Evolutionary conservation across 2,113 vertebrate species (phyloP), one percentile per base, ranked within the genome.

Genomic region (Neogale vison): DNA sequence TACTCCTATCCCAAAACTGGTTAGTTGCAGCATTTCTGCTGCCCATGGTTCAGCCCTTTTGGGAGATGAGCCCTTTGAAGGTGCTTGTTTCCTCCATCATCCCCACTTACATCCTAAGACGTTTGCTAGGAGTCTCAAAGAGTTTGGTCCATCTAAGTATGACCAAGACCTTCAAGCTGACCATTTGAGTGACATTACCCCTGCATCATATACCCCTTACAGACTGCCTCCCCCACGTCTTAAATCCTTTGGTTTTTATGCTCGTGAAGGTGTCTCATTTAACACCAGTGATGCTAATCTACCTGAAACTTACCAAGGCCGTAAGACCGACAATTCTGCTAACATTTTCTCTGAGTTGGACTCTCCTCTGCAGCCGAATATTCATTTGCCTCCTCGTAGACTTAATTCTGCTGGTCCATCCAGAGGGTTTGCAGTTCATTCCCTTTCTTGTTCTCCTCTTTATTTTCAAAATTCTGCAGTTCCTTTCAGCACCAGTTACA

Each of bases 1-100:
- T 17, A 5, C 2, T 3, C 4, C 3, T 9, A 21, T 1, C 63
- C 17, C 0, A 31, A 4, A 12, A 8, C 1, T 0, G 12, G 1
- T 11, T 36, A 0, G 6, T 55, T 9, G 18, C 3, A 3, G 7
- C 7, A 0, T 15, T 20, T 17, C 6, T 29, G 18, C 6, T 24
- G 0, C 21, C 2, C 4, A 1, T 61, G 1, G 0, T 23, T 13
- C 42, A 55, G 0, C 13, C 24, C 1, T 0, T 88, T 24, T 29
- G 50, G 34, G 0, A n/a, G 29, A 26, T 63, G 24, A 45, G 21
- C 21, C 2, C 34, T 14, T 3, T 2, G 5, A 4, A 36, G 3
- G 5, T 42, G 8, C n/a, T 59, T 8, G 10, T 84, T 3, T 23
- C 12, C 3, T 21, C 4, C 0, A 1, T 39, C 0, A 39, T 55